Percentiles rank a stretch among this genome's conserved stretches.
Conservation (phyloP, 2,113 vertebrate species). For the Oreochromis niloticus region DNA sequence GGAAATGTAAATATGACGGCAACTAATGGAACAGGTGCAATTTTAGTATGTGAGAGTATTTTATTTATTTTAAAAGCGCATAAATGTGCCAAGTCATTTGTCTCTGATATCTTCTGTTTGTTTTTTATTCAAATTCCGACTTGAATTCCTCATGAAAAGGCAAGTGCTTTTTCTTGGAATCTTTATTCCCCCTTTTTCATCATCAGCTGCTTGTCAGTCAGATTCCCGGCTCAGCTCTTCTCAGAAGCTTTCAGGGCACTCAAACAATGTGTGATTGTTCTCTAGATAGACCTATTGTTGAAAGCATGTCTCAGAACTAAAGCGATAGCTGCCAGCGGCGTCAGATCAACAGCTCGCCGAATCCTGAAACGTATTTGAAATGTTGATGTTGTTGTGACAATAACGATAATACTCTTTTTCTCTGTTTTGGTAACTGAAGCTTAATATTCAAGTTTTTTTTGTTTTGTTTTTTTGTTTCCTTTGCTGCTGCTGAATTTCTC, state of each 20-base stretch:
- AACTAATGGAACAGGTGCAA: conserved; percentile 18
- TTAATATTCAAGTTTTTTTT: background rate
- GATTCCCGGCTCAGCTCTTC: conserved; percentile 16
- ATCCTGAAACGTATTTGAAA: conserved; percentile 32
- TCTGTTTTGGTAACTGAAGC: conserved; percentile 30
- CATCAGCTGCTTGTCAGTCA: conserved; percentile 25
- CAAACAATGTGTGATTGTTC: conserved; percentile 36
- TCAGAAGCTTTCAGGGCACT: conserved; percentile 16
- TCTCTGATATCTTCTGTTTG: background rate
- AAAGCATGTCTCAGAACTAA: conserved; percentile 40
- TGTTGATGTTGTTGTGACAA: conserved; percentile 40
- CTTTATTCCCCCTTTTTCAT: background rate
- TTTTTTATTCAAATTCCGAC: background rate
- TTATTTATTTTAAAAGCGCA: background rate
- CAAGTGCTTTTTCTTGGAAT: background rate
- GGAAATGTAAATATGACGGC: conserved; percentile 3
- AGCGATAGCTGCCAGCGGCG: conserved; percentile 30
- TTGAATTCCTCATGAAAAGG: conserved; percentile 7
- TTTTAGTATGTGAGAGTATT: background rate
- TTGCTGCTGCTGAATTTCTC: conserved; percentile 53
- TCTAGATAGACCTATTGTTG: conserved; percentile 35
- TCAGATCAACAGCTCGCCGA: conserved; percentile 23
- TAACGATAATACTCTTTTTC: conserved; percentile 34
- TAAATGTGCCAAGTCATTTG: conserved; percentile 14
- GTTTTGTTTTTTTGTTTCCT: background rate